These are phyloP conservation scores for Boleophthalmus pectinirostris DNA, from an alignment of 2,113 vertebrate species.

Conservation along the genomic window DNA sequence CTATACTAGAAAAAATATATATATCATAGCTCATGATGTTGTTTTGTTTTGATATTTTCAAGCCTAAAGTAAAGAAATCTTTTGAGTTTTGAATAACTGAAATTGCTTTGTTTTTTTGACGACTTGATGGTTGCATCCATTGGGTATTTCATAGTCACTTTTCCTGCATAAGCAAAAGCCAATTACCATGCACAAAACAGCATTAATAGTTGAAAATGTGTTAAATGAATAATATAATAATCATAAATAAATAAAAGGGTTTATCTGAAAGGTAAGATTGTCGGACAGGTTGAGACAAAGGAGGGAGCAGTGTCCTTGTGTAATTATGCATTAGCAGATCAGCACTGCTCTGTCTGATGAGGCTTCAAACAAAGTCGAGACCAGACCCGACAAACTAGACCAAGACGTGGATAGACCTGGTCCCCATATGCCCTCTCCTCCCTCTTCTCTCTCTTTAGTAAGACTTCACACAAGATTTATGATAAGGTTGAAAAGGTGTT, in stretches of 20 bases:
- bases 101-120: too few species aligned
- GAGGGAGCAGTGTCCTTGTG: background rate
- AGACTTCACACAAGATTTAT: background rate
- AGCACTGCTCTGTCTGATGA: slow-evolving; percentile 32
- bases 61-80: too few species aligned
- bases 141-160: background rate
- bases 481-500: background rate
- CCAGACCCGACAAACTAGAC: slow-evolving; percentile 41
- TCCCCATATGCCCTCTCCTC: slow-evolving; percentile 2
- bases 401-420: slow-evolving; percentile 21
- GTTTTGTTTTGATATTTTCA: too few species aligned
- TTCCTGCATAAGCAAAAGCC: background rate
- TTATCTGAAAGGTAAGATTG: background rate
- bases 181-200: background rate
- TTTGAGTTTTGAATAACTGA: too few species aligned
- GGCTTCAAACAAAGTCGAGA: slow-evolving; percentile 40
- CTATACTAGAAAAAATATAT: too few species aligned
- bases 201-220: background rate
- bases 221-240: background rate
- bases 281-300: background rate
- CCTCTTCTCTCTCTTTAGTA: slow-evolving; percentile 10
- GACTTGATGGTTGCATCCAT: too few species aligned
- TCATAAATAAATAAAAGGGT: background rate
- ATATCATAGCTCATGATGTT: too few species aligned
- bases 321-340: slow-evolving; percentile 6